phyloP scores from a whole-genome alignment of 2,113 vertebrate genomes.

The Atherinomorus stipes region DNA sequence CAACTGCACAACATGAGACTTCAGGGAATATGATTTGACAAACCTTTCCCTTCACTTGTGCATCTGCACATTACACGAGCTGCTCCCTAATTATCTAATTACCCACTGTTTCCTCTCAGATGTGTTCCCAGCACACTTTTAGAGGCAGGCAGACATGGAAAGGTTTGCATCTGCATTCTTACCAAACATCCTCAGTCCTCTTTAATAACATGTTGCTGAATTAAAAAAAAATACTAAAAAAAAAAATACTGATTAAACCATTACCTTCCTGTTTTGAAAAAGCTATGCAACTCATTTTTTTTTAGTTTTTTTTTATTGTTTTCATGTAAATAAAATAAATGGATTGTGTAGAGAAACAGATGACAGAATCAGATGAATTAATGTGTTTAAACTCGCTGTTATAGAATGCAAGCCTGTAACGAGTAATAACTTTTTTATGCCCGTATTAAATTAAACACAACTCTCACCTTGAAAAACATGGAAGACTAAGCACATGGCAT shows the following conservation, averaged over 20 bases:
- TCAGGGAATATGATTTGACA: conserved; percentile 13
- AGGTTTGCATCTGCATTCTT: conserved; percentile 27
- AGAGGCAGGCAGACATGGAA: conserved; percentile 13
- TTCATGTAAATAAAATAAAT: conserved; percentile 12
- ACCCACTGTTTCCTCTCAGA: conserved; percentile 40
- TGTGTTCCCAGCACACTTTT: conserved; percentile 17
- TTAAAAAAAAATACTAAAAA: conserved; percentile 15
- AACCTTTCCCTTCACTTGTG: conserved; percentile 14
- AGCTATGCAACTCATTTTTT: conserved; percentile 62
- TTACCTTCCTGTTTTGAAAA: conserved; percentile 26
- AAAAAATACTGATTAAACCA: neutral
- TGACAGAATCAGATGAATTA: conserved; percentile 1
- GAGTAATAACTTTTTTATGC: conserved; percentile 36
- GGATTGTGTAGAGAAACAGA: conserved; percentile 12
- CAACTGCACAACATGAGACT: conserved; percentile 6
- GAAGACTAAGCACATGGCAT: conserved; percentile 33
- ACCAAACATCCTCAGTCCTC: neutral
- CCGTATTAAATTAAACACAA: conserved; percentile 24
- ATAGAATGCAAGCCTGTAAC: neutral
- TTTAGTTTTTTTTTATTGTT: conserved; percentile 53
- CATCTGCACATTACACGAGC: conserved; percentile 47
- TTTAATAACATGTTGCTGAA: conserved; percentile 27
- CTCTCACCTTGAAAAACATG: conserved; percentile 23
- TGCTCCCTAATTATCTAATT: conserved; percentile 52
- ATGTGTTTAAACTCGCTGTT: conserved; percentile 2